Evolutionary conservation across 1,140 invertebrate genomes (phyloP).

Genomic region (Apolygus lucorum): DNA sequence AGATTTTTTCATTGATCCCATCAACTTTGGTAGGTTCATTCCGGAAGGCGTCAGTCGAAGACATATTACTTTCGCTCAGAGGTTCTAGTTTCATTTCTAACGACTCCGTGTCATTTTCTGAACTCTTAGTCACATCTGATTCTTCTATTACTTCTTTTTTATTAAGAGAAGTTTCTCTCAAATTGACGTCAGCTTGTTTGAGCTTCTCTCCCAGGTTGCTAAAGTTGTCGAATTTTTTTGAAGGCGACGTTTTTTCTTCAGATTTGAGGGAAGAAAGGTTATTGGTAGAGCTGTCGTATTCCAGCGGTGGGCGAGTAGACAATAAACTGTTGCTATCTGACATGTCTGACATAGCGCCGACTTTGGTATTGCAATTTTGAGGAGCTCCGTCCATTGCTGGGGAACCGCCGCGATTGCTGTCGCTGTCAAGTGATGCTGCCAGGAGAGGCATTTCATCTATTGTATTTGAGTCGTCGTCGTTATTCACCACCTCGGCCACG

Average conservation of each 20-base stretch:
- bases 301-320: constrained; percentile 32
- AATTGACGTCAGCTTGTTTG: constrained; percentile 28
- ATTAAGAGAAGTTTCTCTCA: constrained; percentile 35
- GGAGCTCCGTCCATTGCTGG: neutral
- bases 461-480: constrained; percentile 10
- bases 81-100: constrained; percentile 19
- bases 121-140: neutral
- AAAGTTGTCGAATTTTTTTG: constrained; percentile 35
- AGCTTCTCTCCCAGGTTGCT: constrained; percentile 36
- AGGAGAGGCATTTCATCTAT: constrained; percentile 29
- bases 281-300: constrained; percentile 33
- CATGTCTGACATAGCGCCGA: neutral
- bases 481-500: neutral
- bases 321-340: neutral
- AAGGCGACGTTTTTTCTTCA: neutral
- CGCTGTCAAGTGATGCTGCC: neutral
- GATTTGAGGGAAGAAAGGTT: constrained; percentile 26
- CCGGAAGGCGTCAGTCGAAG: constrained; percentile 30
- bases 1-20: constrained; percentile 40
- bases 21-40: constrained; percentile 18
- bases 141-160: constrained; percentile 36
- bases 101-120: constrained; percentile 33
- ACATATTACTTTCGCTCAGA: constrained; percentile 35
- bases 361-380: neutral
- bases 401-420: neutral